Percentiles rank a stretch among this genome's conserved stretches.
phyloP scores from a whole-genome alignment of 1,140 invertebrate genomes.

The Heterodera carotae region DNA sequence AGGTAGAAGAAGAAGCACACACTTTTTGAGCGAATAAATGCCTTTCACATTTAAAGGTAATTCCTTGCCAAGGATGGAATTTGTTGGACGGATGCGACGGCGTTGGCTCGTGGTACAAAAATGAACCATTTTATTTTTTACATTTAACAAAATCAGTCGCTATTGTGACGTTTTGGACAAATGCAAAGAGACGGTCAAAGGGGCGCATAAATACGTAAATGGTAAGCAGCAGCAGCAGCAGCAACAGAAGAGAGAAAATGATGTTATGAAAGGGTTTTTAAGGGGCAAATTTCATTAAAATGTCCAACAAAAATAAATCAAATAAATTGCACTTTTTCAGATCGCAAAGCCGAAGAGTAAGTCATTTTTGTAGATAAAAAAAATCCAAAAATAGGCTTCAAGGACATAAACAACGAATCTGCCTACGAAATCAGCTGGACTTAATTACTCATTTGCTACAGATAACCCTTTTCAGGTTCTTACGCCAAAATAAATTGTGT shows the following conservation, averaged over 20 bases:
- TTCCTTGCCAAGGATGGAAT: slow-evolving; percentile 66
- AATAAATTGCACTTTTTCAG: slow-evolving; percentile 14
- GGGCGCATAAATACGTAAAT: slow-evolving; percentile 64
- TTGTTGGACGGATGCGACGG: slow-evolving; percentile 65
- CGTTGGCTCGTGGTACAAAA: slow-evolving; percentile 60
- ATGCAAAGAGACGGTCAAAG: slow-evolving; percentile 64
- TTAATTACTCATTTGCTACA: no score
- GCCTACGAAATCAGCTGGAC: no score
- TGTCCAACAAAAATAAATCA: neutral
- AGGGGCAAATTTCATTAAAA: slow-evolving; percentile 4
- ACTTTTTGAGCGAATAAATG: neutral
- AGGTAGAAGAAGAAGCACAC: slow-evolving; percentile 16
- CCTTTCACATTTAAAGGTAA: slow-evolving; percentile 42
- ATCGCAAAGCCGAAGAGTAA: slow-evolving; percentile 51
- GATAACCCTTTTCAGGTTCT: slow-evolving; percentile 24
- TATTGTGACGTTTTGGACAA: slow-evolving; percentile 66
- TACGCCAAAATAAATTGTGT: slow-evolving; percentile 60
- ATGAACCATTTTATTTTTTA: slow-evolving; percentile 5
- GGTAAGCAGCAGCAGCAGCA: slow-evolving; percentile 7
- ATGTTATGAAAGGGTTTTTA: no score
- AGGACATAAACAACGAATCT: no score
- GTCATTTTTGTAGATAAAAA: neutral
- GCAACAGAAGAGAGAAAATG: no score
- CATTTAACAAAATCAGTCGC: slow-evolving; percentile 48
- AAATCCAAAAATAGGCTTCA: no score